Evolutionary conservation across 2,888 invertebrate species (phyloP), one percentile per base, ranked within the genome.

Genomic region (Magallana nippona): DNA sequence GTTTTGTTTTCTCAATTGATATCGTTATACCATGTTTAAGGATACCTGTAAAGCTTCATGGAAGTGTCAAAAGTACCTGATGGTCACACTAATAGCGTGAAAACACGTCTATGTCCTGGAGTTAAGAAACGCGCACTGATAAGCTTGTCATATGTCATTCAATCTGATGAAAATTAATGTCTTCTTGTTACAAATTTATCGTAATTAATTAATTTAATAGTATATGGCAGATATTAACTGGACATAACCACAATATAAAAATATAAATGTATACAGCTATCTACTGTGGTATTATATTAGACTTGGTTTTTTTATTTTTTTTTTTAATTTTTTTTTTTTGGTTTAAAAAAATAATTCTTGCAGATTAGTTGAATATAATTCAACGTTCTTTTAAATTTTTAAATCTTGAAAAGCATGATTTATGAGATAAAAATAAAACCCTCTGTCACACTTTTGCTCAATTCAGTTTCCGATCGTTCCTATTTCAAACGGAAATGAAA

Each of bases 141-240:
- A 71, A 71, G 71, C 27, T 71, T 71, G 71, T 71, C 71, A 71
- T 27, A 71, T 71, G 71, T 71, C 71, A 71, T 13, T 71, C 71
- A 27, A 15, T 71, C 27, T 22, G 22, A 71, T 71, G 71, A 32
- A 71, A 60, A 71, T 71, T 71, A 71, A 71, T 71, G 71, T 71
- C 3, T 71, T 5, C 71, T 32, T 17, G 71, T 71, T 27, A 71
- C 32, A 22, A 27, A 71, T 71, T 13, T 32, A 71, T 71, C 32
- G 5, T 71, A 71, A 71, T 32, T 32, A 71, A 71, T 71, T 71
- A 71, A 71, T 71, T 27, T 13, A 13, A 71, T 27, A 22, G 32
- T 71, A 27, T 71, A 71, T 71, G 71, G 32, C 13, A 71, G 32
- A 71, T 71, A 71, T 71, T 13, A 60, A 19, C 60, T n/a, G 60